phyloP scores from a whole-genome alignment of 2,113 vertebrate genomes.

The Gorilla gorilla region DNA sequence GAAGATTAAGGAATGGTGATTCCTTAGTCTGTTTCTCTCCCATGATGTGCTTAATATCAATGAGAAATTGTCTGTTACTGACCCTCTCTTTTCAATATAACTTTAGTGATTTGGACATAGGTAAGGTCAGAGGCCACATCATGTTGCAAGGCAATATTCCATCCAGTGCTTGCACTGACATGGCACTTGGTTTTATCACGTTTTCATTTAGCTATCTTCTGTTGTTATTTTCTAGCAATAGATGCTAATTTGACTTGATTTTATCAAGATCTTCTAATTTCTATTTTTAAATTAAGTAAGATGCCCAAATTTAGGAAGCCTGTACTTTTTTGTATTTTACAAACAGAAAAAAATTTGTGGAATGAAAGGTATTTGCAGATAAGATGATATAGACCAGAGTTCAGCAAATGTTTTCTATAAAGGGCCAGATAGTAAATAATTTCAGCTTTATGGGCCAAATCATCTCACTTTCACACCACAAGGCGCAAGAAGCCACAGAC shows the following conservation, averaged over 20 bases:
- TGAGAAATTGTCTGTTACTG: neutral
- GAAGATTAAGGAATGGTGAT: too few species aligned
- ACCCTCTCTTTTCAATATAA: neutral
- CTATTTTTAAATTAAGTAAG: neutral
- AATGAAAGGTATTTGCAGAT: neutral
- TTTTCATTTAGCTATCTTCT: neutral
- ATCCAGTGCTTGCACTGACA: neutral
- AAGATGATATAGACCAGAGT: neutral
- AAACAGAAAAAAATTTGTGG: neutral
- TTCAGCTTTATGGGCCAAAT: neutral
- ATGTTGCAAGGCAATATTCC: neutral
- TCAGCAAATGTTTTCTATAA: neutral
- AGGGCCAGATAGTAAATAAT: neutral
- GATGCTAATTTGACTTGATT: neutral
- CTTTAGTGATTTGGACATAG: neutral
- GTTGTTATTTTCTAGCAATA: neutral
- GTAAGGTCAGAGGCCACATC: neutral
- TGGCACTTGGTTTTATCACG: accelerated
- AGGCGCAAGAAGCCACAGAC: neutral
- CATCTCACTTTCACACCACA: neutral
- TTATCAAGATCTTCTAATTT: neutral
- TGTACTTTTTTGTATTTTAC: too few species aligned
- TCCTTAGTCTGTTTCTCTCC: neutral
- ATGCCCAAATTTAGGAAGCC: neutral
- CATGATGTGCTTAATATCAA: neutral